These are phyloP conservation scores for Scortum barcoo DNA, from an alignment of 2,113 vertebrate species.

Conservation along the genomic window DNA sequence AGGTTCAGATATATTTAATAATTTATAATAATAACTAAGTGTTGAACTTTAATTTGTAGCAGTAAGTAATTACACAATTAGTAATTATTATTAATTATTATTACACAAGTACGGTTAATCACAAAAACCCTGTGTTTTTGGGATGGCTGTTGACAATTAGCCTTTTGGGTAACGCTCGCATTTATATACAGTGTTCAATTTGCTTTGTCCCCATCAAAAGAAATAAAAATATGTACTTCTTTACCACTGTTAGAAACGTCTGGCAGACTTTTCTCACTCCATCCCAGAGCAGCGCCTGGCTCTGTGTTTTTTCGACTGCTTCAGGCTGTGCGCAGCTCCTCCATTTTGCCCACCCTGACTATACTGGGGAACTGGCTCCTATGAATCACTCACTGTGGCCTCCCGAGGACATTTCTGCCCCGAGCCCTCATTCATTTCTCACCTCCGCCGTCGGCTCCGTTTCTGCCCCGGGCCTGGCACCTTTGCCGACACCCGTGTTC, in stretches of 20 bases:
- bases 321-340: conserved; percentile 12
- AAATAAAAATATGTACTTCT: background rate
- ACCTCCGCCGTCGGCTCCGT: conserved; percentile 13
- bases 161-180: background rate
- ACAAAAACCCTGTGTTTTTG: background rate
- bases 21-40: no score
- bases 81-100: no score
- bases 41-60: background rate
- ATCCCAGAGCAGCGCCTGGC: background rate
- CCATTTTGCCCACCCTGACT: background rate
- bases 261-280: background rate
- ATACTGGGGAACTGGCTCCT: background rate
- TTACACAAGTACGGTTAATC: background rate
- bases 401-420: conserved; percentile 11
- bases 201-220: background rate
- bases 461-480: background rate
- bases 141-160: background rate
- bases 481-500: conserved; percentile 26
- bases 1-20: no score
- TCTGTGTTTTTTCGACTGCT: background rate
- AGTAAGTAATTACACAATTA: no score
- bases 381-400: background rate
- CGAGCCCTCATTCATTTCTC: conserved; percentile 14
- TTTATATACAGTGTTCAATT: background rate
- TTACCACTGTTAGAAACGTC: background rate